Percentiles rank a stretch among this genome's conserved stretches.
phyloP scores from a whole-genome alignment of 2,888 invertebrate species.

The Rapana venosa region DNA sequence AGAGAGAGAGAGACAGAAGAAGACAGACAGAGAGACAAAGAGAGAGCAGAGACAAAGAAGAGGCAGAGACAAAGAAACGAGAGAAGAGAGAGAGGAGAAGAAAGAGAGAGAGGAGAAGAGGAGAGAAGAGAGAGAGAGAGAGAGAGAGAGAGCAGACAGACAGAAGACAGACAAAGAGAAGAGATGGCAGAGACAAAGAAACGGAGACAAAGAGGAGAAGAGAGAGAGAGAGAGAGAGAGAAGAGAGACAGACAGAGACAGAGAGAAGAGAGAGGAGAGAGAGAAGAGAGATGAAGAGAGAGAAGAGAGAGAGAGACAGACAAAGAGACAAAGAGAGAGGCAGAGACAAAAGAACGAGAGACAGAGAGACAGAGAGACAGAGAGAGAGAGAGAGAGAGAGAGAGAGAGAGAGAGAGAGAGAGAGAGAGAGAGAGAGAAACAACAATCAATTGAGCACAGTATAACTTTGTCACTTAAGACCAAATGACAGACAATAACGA shows the following conservation, averaged over 20 bases:
- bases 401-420: background rate
- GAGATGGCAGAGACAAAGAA: background rate
- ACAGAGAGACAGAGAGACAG: background rate
- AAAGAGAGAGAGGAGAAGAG: background rate
- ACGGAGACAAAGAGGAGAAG: background rate
- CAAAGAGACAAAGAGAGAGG: background rate
- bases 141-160: background rate
- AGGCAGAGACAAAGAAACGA: too few species aligned
- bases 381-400: background rate
- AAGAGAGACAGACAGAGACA: background rate
- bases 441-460: too few species aligned
- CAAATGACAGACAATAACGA: too few species aligned
- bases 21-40: background rate
- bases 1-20: background rate
- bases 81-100: background rate
- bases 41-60: background rate
- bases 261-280: constrained; percentile 5
- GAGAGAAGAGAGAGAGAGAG: background rate
- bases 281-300: constrained; percentile 37
- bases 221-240: background rate
- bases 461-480: too few species aligned
- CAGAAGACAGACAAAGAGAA: background rate
- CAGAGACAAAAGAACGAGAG: background rate
- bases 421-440: background rate
- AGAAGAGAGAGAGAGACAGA: constrained; percentile 7